Conservation (phyloP, 64 coral and sea anemone species). For the Porites australiensis region DNA sequence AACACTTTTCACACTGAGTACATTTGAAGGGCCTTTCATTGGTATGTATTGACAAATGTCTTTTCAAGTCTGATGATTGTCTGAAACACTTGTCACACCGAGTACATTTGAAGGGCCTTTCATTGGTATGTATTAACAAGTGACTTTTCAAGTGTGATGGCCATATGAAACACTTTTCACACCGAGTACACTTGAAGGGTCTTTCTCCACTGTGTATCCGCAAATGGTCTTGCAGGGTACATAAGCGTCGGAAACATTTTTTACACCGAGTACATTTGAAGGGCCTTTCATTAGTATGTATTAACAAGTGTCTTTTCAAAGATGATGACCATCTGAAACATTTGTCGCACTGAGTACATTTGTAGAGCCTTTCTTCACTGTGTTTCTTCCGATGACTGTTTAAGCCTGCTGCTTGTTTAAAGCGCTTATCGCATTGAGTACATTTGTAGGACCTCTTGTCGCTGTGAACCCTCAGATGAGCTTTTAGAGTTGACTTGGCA, state of each 20-base stretch:
- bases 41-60: slow-evolving; percentile 15
- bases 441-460: too few species aligned
- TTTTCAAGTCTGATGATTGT: too few species aligned
- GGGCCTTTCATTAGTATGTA: slow-evolving; percentile 38
- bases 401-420: too few species aligned
- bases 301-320: slow-evolving; percentile 26
- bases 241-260: not conserved
- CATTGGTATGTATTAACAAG: too few species aligned
- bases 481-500: too few species aligned
- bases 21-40: slow-evolving; percentile 53
- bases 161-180: not conserved
- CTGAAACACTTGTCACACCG: too few species aligned
- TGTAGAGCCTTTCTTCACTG: slow-evolving; percentile 37
- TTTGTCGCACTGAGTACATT: not conserved
- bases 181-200: not conserved
- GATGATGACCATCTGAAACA: not conserved
- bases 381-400: not conserved
- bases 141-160: not conserved
- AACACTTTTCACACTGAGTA: not conserved
- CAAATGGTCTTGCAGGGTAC: not conserved
- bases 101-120: too few species aligned
- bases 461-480: too few species aligned
- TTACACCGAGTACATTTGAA: slow-evolving; percentile 34
- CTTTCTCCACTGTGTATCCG: not conserved
- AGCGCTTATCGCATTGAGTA: too few species aligned